A percentile compares a stretch with the other conserved stretches of the same genome.
Conservation (phyloP, 2,113 vertebrate genomes). For the Capricornis sumatraensis region DNA sequence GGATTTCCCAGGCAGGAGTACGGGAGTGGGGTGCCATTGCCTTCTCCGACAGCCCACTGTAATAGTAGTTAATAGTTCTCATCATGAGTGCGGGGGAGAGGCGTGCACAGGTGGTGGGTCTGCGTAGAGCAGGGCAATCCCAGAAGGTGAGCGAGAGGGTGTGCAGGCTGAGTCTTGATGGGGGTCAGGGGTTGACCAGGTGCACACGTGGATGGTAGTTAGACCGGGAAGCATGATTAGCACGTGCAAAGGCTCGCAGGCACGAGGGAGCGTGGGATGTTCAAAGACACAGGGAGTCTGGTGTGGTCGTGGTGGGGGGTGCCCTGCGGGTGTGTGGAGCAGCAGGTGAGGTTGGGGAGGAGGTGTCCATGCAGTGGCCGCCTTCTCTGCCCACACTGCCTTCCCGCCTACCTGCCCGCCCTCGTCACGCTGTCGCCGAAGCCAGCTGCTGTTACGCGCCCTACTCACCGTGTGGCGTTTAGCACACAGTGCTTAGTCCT, state of each 20-base stretch:
- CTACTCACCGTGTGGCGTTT: background rate
- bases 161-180: background rate
- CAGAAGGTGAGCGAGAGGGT: background rate
- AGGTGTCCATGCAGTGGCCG: rapidly evolving
- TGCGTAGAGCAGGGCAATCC: background rate
- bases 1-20: too few species aligned
- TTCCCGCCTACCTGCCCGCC: background rate
- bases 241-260: background rate
- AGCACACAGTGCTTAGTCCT: background rate
- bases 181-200: background rate
- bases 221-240: background rate
- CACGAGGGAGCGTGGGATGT: rapidly evolving
- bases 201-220: background rate
- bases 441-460: background rate
- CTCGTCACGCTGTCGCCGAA: background rate
- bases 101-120: background rate
- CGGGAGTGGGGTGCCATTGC: too few species aligned
- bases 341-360: background rate
- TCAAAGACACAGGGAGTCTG: background rate
- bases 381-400: background rate
- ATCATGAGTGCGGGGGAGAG: background rate
- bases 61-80: too few species aligned
- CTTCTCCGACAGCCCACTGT: too few species aligned
- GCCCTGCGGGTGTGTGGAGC: background rate
- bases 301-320: background rate